A percentile compares a stretch with the other conserved stretches of the same genome.
Evolutionary conservation across 2,888 invertebrate genomes (phyloP).

Genomic region (Lacanobia oleracea): DNA sequence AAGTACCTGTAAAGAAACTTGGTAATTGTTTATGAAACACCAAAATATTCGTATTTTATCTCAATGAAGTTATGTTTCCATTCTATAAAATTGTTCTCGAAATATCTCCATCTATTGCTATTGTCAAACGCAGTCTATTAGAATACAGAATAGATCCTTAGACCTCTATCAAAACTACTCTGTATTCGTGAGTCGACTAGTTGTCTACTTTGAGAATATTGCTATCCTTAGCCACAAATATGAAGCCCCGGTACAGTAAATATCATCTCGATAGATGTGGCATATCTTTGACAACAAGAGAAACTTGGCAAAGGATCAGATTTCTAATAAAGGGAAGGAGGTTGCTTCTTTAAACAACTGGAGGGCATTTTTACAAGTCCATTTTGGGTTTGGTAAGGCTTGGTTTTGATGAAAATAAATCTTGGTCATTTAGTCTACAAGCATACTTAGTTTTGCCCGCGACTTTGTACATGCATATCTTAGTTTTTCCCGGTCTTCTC

Average conservation of each 20-base stretch:
- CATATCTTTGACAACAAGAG: constrained; percentile 63
- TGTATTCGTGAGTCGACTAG: constrained; percentile 82
- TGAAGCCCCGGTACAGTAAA: constrained; percentile 70
- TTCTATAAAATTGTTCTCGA: no score
- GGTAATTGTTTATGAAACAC: neutral
- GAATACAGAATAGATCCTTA: constrained; percentile 65
- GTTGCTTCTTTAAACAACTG: constrained; percentile 43
- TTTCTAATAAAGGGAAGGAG: constrained; percentile 24
- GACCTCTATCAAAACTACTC: constrained; percentile 73
- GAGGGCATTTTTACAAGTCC: neutral
- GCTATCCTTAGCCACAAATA: constrained; percentile 80
- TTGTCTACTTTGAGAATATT: constrained; percentile 83
- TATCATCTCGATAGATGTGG: constrained; percentile 65
- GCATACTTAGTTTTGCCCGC: no score
- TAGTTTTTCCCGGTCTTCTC: no score
- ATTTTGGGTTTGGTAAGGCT: constrained; percentile 5
- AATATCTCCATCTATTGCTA: neutral
- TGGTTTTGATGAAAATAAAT: neutral
- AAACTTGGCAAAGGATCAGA: constrained; percentile 63
- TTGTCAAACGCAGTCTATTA: constrained; percentile 54
- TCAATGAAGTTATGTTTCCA: no score
- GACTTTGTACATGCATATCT: no score
- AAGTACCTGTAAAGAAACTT: no score
- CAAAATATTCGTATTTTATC: no score
- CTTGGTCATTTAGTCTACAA: neutral